Conservation (phyloP, 2,797 vertebrate genomes). For the Dryobates pubescens region DNA sequence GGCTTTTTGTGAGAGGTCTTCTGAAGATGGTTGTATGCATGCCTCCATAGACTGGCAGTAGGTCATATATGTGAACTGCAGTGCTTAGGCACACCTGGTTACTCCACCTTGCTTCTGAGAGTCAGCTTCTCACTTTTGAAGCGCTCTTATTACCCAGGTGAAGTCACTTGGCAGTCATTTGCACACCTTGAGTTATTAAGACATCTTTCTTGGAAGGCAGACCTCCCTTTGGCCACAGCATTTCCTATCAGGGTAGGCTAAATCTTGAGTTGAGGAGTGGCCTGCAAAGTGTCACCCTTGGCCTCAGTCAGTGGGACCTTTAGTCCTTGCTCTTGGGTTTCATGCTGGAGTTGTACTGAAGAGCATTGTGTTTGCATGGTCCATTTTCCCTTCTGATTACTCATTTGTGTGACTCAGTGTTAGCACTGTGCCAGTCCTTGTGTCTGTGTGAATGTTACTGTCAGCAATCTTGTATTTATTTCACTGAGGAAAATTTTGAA, state of each 20-base stretch:
- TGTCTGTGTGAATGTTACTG: not conserved
- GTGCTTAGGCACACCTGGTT: not conserved
- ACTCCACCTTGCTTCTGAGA: not conserved
- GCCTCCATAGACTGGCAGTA: accelerated
- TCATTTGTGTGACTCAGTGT: not conserved
- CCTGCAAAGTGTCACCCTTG: not conserved
- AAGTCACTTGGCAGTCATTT: not conserved
- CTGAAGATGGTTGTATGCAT: accelerated
- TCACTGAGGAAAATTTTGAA: not conserved
- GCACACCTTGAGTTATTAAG: not conserved
- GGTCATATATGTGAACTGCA: not conserved
- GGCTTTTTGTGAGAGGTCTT: not conserved
- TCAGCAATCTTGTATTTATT: not conserved
- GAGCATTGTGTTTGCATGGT: not conserved
- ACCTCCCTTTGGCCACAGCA: not conserved
- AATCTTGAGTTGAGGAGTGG: not conserved
- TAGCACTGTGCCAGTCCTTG: not conserved
- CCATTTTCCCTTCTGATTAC: not conserved
- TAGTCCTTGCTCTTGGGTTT: not conserved
- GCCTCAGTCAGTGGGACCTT: not conserved
- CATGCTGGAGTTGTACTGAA: not conserved
- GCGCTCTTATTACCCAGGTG: not conserved
- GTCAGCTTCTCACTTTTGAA: not conserved
- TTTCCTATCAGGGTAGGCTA: not conserved
- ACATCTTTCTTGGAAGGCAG: not conserved